These are phyloP conservation scores for Allacma fusca DNA, from an alignment of 2,888 invertebrate genomes.

Conservation along the genomic window DNA sequence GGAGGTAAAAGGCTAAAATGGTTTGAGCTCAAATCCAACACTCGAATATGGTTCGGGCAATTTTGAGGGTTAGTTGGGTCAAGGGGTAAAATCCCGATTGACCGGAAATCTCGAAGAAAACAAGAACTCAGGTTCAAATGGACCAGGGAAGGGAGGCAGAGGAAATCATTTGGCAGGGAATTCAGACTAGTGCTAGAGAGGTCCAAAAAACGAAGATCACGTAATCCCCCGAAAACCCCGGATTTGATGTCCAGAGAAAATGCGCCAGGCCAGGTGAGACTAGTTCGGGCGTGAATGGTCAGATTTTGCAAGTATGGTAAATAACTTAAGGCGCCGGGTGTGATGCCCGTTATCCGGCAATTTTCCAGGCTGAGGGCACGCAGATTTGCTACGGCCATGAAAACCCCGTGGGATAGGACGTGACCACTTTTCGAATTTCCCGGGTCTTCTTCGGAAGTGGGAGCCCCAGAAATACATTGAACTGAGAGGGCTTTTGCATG, in stretches of 20 bases:
- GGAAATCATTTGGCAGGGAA: constrained; percentile 77
- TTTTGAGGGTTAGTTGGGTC: constrained; percentile 65
- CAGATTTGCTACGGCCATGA: constrained; percentile 68
- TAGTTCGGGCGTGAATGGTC: constrained; percentile 83
- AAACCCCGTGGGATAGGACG: constrained; percentile 60
- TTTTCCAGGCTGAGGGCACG: constrained; percentile 81
- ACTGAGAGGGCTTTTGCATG: constrained; percentile 61
- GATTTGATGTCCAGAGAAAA: constrained; percentile 80
- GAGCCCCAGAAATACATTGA: constrained; percentile 48
- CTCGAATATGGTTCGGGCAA: constrained; percentile 75
- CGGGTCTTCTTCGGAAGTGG: constrained; percentile 4
- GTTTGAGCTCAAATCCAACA: constrained; percentile 80
- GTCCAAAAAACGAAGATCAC: constrained; percentile 77
- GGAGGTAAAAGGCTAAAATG: constrained; percentile 78
- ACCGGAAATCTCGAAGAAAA: constrained; percentile 77
- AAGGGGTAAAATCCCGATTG: constrained; percentile 72
- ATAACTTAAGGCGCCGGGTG: constrained; percentile 82
- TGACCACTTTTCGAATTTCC: constrained; percentile 46
- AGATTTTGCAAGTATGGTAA: constrained; percentile 79
- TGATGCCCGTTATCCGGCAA: constrained; percentile 82
- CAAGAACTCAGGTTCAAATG: constrained; percentile 82
- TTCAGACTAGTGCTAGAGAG: constrained; percentile 83
- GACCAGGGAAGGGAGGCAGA: constrained; percentile 76
- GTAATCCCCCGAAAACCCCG: constrained; percentile 78
- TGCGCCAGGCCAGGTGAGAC: constrained; percentile 66